phyloP scores from a whole-genome alignment of 2,113 vertebrate genomes.

The Passer montanus region DNA sequence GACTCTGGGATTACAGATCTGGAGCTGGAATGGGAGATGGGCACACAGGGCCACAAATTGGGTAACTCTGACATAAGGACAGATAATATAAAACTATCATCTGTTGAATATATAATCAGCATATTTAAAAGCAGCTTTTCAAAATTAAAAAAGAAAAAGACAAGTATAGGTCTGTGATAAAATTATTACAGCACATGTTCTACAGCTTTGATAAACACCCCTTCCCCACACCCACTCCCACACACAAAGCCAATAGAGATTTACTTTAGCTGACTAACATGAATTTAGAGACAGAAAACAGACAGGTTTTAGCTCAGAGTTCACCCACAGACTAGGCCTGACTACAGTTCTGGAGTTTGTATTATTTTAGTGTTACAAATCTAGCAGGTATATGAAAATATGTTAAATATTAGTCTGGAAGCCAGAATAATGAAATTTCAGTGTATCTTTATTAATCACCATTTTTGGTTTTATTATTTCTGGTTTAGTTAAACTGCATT shows the following conservation, averaged over 20 bases:
- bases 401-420: constrained; percentile 37
- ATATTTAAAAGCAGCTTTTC: constrained; percentile 56
- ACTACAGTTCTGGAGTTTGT: background rate
- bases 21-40: background rate
- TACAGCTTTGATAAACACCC: background rate
- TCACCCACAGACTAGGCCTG: background rate
- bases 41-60: background rate
- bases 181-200: constrained; percentile 3
- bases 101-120: constrained; percentile 2
- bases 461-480: background rate
- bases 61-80: constrained; percentile 9
- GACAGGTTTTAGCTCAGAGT: background rate
- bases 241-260: background rate
- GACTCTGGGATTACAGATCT: constrained; percentile 5
- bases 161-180: background rate
- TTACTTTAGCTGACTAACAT: background rate
- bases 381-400: constrained; percentile 18
- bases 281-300: background rate
- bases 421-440: background rate
- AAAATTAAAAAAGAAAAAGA: constrained; percentile 37
- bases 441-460: background rate
- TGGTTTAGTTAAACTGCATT: background rate
- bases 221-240: background rate
- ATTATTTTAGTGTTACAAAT: background rate
- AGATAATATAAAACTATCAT: constrained; percentile 29